These are phyloP conservation scores for Eubucco bourcierii DNA, from an alignment of 2,113 vertebrate species.

Conservation along the genomic window DNA sequence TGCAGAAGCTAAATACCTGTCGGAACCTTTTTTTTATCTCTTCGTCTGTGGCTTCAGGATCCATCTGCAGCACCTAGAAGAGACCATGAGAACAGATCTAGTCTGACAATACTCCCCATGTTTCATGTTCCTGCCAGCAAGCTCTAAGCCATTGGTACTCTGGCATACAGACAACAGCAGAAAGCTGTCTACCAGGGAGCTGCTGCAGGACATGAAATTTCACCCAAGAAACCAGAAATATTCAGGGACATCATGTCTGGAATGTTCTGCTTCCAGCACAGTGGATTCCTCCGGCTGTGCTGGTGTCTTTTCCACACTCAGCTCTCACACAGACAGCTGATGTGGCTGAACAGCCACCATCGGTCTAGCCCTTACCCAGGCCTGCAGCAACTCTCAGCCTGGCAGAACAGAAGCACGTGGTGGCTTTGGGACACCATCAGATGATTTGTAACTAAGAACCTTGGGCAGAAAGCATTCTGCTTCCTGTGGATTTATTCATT, in stretches of 20 bases:
- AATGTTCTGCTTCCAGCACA: neutral
- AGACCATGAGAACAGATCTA: neutral
- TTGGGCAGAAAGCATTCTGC: neutral
- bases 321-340: neutral
- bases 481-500: neutral
- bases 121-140: neutral
- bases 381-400: neutral
- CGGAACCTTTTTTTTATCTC: constrained; percentile 98
- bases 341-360: neutral
- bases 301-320: neutral
- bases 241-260: neutral
- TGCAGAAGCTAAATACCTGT: constrained; percentile 78
- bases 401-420: neutral
- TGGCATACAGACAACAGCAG: neutral
- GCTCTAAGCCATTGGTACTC: neutral
- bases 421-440: neutral
- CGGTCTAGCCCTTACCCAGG: neutral
- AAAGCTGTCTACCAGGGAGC: neutral
- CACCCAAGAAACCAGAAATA: neutral
- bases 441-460: neutral
- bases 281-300: neutral
- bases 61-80: constrained; percentile 92
- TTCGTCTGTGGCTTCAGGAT: constrained; percentile 95
- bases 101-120: neutral
- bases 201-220: neutral